Base-by-base conservation (phyloP, 2,797 vertebrate genomes). In the Mus spretus region DNA sequence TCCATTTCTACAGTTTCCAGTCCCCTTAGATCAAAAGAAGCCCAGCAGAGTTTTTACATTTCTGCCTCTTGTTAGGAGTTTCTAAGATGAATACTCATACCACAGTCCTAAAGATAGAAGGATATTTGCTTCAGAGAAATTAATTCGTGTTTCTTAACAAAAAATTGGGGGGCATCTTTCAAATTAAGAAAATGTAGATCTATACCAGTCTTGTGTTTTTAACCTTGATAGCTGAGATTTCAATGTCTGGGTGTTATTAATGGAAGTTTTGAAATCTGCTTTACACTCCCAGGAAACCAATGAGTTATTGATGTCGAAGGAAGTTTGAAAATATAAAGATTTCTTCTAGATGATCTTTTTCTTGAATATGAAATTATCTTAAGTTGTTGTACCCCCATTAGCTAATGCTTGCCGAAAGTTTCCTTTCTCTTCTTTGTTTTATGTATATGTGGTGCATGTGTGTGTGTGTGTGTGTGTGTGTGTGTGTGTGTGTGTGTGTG, bases 61-160 rank as follows among this genome's bases (percentile, higher is more conserved):
- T 17, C 31, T 55, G 75, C 65, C 47, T 53, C 12, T 89, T 77
- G 70, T 89, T 37, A 80, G 82, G 67, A 90, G 40, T 14, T 26
- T 28, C 75, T 72, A 86, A 72, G 57, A 53, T 12, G 47, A 74
- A 81, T 85, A 63, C 28, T 31, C 77, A 61, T 87, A 65, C 74
- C 31, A 57, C 20, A 22, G 47, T n/a, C 10, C 13, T 63, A 57
- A 91, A 80, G 61, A 61, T 70, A 37, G 72, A 63, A 67, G 40
- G 7, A 47, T 80, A 79, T 86, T 95, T 94, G 79, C 78, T 92
- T 83, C 55, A 86, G 82, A 80, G 11, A 86, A 86, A 63, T 59
- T 37, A 93, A 79, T 94, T 96, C 31, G 87, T 74, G n/a, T 72
- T 89, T 94, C 67, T 55, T 81, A 65, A 57, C 84, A 90, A 96